Base-by-base conservation (phyloP, 2,888 invertebrate species). In the Habrosyne pyritoides region DNA sequence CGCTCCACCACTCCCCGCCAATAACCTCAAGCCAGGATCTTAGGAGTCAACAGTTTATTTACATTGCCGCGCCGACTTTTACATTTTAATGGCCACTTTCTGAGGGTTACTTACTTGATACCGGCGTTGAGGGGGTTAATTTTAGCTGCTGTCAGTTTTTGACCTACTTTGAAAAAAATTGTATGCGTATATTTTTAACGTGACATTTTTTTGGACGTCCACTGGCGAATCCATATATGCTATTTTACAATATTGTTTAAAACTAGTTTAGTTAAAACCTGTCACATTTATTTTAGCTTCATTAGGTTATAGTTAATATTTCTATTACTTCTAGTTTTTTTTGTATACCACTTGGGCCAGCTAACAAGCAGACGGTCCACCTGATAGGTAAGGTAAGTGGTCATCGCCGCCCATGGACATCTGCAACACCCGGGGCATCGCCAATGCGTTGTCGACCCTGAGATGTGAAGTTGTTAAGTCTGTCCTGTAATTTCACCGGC, bases 11-110 rank as follows among this genome's bases (percentile, higher is more conserved):
- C 42, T 2, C 2, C 42, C 18, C 6, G 5, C 8, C 3, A 42
- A 14, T 18, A 42, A 18, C 6, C 12, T 7, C 18, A 14, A 42
- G 8, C 42, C 18, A 42, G 18, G 42, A n/a, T 42, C 42, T 42
- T 42, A 42, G 18, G 18, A 8, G 28, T 5, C 50, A 21, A 30
- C 50, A 28, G 59, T 83, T 85, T 84, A 85, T 85, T 86, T 84
- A 80, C 80, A 79, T 71, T 62, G 69, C 63, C 70, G 75, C 71
- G 71, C 66, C 77, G 69, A 75, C 78, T 79, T 80, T 83, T 85
- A 85, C 85, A 85, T 86, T 85, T 84, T 86, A 84, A 86, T 84
- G 81, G 18, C 67, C 59, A 59, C 69, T 61, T 77, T 78, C 75
- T 71, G 64, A 64, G 57, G 63, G 65, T 67, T 66, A 63, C 60